Evolutionary conservation across 2,888 invertebrate genomes (phyloP).

Genomic region (Eristalis tenax): DNA sequence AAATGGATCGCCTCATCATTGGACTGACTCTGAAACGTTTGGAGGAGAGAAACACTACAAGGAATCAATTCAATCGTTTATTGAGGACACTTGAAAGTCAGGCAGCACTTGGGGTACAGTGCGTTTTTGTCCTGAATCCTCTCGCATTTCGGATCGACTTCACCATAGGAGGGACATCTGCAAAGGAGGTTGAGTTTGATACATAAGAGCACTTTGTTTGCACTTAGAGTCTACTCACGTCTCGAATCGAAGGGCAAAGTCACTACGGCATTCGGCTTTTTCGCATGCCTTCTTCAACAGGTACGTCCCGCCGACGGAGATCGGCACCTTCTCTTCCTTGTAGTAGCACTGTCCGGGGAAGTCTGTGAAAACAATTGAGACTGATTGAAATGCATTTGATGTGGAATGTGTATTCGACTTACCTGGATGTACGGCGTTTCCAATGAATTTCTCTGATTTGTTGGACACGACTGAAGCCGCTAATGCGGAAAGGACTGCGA

Average conservation of each 20-base stretch:
- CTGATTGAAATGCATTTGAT: not conserved
- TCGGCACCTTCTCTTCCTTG: not conserved
- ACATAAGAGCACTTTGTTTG: not conserved
- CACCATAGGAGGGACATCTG: not conserved
- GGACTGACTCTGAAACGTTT: not conserved
- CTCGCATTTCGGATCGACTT: not conserved
- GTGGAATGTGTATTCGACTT: not conserved
- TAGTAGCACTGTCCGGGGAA: slow-evolving; percentile 22
- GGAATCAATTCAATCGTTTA: not conserved
- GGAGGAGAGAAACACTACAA: not conserved
- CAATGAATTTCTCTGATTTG: not conserved
- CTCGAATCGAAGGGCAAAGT: not conserved
- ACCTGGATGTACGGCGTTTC: not conserved
- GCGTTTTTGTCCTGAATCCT: slow-evolving; percentile 1
- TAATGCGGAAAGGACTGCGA: not conserved
- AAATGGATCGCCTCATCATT: not conserved
- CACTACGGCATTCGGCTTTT: not conserved
- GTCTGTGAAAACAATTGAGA: not conserved
- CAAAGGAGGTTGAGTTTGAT: not conserved
- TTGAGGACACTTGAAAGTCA: slow-evolving; percentile 4
- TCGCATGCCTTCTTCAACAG: not conserved
- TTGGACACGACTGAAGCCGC: not conserved
- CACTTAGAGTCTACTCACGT: not conserved
- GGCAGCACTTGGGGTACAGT: slow-evolving; percentile 1
- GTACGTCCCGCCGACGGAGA: not conserved